A percentile compares a stretch with the other conserved stretches of the same genome.
Conservation (phyloP, 2,113 vertebrate species). For the Poeciliopsis retropinna region DNA sequence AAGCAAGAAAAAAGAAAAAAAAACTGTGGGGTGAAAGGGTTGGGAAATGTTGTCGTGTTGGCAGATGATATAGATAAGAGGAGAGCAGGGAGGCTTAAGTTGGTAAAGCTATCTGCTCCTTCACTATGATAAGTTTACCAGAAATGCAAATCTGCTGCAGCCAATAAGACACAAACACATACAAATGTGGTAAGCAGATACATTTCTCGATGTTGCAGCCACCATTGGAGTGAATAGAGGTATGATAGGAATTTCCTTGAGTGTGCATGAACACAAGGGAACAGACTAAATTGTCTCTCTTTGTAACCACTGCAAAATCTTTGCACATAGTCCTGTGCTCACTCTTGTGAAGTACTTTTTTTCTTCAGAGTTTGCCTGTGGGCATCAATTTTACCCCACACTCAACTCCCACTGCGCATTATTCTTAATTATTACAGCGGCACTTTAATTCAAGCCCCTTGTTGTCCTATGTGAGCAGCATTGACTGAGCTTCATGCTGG, state of each 20-base stretch:
- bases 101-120: slow-evolving; percentile 8
- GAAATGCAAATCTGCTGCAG: slow-evolving; percentile 28
- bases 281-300: not conserved
- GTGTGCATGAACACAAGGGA: slow-evolving; percentile 20
- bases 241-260: slow-evolving; percentile 31
- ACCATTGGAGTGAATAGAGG: not conserved
- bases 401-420: slow-evolving; percentile 59
- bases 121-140: slow-evolving; percentile 45
- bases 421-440: slow-evolving; percentile 62
- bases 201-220: slow-evolving; percentile 8
- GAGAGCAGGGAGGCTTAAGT: slow-evolving; percentile 1
- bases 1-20: not conserved
- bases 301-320: slow-evolving; percentile 8
- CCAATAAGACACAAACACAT: slow-evolving; percentile 20
- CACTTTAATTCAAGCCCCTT: too few species aligned
- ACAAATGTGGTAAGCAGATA: slow-evolving; percentile 3
- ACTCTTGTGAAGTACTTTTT: not conserved
- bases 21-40: slow-evolving; percentile 32
- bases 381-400: slow-evolving; percentile 40
- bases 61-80: slow-evolving; percentile 38
- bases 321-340: not conserved
- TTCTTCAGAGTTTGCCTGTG: slow-evolving; percentile 9
- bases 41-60: slow-evolving; percentile 41
- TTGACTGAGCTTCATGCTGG: not conserved
- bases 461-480: slow-evolving; percentile 14